Base-by-base conservation (phyloP, 2,113 vertebrate species). In the Microtus oregoni region DNA sequence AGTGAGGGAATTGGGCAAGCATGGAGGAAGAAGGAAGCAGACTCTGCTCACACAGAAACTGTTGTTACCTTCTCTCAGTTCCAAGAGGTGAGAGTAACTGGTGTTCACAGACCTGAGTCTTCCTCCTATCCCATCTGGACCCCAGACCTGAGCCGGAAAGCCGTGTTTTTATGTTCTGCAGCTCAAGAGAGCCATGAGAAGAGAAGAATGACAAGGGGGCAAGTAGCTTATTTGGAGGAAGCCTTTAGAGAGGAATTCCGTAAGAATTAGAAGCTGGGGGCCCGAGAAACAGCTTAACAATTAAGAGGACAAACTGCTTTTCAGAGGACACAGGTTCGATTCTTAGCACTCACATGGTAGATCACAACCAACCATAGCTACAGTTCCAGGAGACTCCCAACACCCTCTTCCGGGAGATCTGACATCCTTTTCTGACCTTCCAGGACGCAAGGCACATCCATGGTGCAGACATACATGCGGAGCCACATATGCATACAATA, bases 51-150 rank as follows among this genome's bases (percentile, higher is more conserved):
- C 19, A 14, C 15, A 79, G 65, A 41, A 72, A 76, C 10, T 7
- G 35, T n/a, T n/a, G 35, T n/a, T n/a, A 14, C 35, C 11, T 55
- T 55, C 78, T 58, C 52, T 58, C 58, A 78, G 30, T 90, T 94
- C n/a, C 35, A 10, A 44, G 87, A 77, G 41, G 58, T 11, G 17
- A 58, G 6, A 24, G 19, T 38, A 24, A 15, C 52, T 86, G 68
- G 22, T 77, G 14, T 28, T 30, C 30, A 55, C 14, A 1, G 4
- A 10, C 72, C 67, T 28, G 11, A n/a, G 14, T 32, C 72, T 41
- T 72, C 47, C 22, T 91, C 28, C 86, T 30, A 3, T 10, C 0
- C 28, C 6, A 78, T 41, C 13, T 0, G 0, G 1, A 32, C 17
- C 35, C n/a, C 41, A 4, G 17, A 35, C 30, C 50, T n/a, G n/a